Evolutionary conservation across 1,140 invertebrate species (phyloP), one percentile per base, ranked within the genome.

Genomic region (Cephus cinctus): DNA sequence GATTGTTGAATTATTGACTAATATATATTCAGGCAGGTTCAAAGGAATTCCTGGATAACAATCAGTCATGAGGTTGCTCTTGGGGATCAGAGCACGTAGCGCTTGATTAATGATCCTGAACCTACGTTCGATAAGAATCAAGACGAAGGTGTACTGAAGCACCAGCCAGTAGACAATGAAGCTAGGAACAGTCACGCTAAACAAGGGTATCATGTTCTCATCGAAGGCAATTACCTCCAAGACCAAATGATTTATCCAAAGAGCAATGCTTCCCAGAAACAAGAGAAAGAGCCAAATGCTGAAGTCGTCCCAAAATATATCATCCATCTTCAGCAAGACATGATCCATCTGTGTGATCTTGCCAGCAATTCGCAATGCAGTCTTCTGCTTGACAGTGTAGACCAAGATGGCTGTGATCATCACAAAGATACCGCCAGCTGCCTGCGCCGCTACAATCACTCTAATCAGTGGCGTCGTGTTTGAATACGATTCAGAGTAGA

Each of bases 61-160:
- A n/a, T n/a, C n/a, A n/a, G n/a, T n/a, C n/a, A n/a, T n/a, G n/a
- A n/a, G n/a, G n/a, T n/a, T n/a, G n/a, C n/a, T n/a, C n/a, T n/a
- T n/a, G n/a, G n/a, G n/a, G n/a, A n/a, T n/a, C n/a, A n/a, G n/a
- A n/a, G n/a, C n/a, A n/a, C n/a, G n/a, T n/a, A n/a, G n/a, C n/a
- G 12, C 30, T 2, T 6, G 25, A 31, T 59, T 58, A 14, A 58
- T 12, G 1, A 43, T 30, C 0, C 5, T n/a, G 2, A 48, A 59
- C 6, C 34, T 9, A 4, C 14, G 19, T 6, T 46, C 12, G 0
- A 42, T 34, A 0, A 54, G 2, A 3, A 12, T 45, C 1, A 58
- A 14, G 6, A 54, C 27, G 0, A 36, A 3, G n/a, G 32, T 47
- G 16, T 59, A 59, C 19, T 58, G 57, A 11, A 58, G 16, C 12